phyloP scores from a whole-genome alignment of 2,113 vertebrate species.

The Laterallus jamaicensis region DNA sequence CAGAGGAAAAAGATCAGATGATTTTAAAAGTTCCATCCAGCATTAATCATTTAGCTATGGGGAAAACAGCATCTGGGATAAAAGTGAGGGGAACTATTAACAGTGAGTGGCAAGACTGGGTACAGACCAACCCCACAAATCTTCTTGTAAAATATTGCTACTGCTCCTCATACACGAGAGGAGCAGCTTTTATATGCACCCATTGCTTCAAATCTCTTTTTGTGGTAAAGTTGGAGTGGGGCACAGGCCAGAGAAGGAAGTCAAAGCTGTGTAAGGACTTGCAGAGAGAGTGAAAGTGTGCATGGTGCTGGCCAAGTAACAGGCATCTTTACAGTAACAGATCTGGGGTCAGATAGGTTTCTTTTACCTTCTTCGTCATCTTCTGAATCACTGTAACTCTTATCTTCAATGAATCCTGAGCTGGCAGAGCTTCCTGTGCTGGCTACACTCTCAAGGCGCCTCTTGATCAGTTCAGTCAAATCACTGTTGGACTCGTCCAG shows the following conservation, averaged over 20 bases:
- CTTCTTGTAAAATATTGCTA: not conserved
- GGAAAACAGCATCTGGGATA: not conserved
- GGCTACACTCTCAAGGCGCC: conserved; percentile 90
- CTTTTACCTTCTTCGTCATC: conserved; percentile 92
- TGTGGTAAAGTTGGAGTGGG: not conserved
- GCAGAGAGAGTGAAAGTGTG: not conserved
- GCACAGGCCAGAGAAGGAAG: not conserved
- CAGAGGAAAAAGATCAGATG: not conserved
- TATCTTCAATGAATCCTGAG: conserved; percentile 95
- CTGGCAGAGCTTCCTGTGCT: conserved; percentile 93
- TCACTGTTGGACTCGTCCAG: conserved; percentile 80
- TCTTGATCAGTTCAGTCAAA: conserved; percentile 88
- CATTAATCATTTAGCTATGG: not conserved
- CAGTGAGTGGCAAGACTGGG: not conserved
- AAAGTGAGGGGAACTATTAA: not conserved
- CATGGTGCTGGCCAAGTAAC: not conserved
- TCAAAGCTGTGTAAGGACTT: not conserved
- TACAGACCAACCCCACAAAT: not conserved
- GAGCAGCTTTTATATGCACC: not conserved
- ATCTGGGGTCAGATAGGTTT: not conserved
- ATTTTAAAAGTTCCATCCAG: not conserved
- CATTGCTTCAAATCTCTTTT: not conserved
- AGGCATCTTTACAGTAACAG: not conserved
- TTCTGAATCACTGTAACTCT: conserved; percentile 94
- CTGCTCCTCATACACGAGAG: not conserved